phyloP scores from a whole-genome alignment of 2,888 invertebrate species.

The Escarpia spicata region DNA sequence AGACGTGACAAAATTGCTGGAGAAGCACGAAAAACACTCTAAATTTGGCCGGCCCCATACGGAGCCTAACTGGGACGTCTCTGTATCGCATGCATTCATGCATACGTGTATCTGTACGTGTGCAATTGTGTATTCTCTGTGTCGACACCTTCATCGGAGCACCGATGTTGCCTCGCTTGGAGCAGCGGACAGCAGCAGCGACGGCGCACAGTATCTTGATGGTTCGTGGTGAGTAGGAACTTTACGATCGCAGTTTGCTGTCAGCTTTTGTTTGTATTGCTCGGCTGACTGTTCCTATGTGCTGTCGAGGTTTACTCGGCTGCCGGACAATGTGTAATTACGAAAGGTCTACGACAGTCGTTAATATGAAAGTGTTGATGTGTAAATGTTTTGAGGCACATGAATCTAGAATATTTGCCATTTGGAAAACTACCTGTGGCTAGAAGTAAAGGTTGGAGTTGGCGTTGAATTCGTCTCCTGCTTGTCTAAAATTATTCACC shows the following conservation, averaged over 20 bases:
- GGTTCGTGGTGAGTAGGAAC: background rate
- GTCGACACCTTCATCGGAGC: background rate
- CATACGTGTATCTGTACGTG: background rate
- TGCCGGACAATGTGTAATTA: background rate
- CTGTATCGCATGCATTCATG: background rate
- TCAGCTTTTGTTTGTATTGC: slow-evolving; percentile 2
- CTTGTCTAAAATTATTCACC: background rate
- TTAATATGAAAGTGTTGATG: background rate
- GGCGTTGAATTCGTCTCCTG: background rate
- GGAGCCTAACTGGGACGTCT: background rate
- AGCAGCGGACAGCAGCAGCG: background rate
- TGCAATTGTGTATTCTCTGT: slow-evolving; percentile 3
- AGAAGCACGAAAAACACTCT: background rate
- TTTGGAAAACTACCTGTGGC: no score
- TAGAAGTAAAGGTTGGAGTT: background rate
- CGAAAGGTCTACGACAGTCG: background rate
- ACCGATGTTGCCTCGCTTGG: background rate
- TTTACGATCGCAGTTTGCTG: slow-evolving; percentile 16
- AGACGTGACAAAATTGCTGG: background rate
- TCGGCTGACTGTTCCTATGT: background rate
- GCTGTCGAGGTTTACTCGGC: no score
- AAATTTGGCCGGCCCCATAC: background rate
- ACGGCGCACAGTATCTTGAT: background rate
- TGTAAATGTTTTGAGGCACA: background rate
- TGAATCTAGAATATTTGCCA: background rate